phyloP scores from a whole-genome alignment of 2,888 invertebrate species.

The Vandiemenella viatica region DNA sequence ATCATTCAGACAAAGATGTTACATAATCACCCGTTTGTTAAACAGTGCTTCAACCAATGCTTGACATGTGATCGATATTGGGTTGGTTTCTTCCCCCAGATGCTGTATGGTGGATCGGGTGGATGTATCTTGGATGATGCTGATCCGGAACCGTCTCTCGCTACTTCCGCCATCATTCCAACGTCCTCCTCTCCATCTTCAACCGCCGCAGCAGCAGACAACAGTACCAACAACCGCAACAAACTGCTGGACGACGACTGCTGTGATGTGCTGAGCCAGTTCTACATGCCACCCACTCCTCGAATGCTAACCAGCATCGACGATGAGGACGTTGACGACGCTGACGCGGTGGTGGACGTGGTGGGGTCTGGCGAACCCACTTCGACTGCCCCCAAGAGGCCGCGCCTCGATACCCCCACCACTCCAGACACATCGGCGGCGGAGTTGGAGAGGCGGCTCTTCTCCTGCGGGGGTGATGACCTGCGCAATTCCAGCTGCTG shows the following conservation, averaged over 20 bases:
- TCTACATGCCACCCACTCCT: slow-evolving; percentile 54
- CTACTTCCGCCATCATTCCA: not conserved
- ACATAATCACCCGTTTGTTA: too few relatives aligned
- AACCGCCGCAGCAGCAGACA: slow-evolving; percentile 7
- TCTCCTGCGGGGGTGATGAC: not conserved
- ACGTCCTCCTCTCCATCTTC: not conserved
- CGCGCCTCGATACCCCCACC: not conserved
- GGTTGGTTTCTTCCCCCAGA: too few relatives aligned
- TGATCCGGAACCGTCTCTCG: too few relatives aligned
- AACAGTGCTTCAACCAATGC: too few relatives aligned
- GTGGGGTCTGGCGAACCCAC: slow-evolving; percentile 25
- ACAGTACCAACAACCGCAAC: slow-evolving; percentile 27
- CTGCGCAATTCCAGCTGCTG: not conserved
- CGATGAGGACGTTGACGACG: slow-evolving; percentile 36
- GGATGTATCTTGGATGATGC: too few relatives aligned
- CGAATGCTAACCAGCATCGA: slow-evolving; percentile 50
- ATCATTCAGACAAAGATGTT: too few relatives aligned
- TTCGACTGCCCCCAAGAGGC: not conserved
- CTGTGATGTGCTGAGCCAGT: slow-evolving; percentile 48
- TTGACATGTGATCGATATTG: too few relatives aligned
- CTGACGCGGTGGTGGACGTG: slow-evolving; percentile 27
- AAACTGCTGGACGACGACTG: slow-evolving; percentile 11
- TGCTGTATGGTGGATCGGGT: too few relatives aligned
- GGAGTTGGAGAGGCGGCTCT: not conserved
- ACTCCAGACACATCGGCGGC: not conserved